Evolutionary conservation across 1,140 invertebrate species (phyloP).

Genomic region (Propsilocerus akamusi): DNA sequence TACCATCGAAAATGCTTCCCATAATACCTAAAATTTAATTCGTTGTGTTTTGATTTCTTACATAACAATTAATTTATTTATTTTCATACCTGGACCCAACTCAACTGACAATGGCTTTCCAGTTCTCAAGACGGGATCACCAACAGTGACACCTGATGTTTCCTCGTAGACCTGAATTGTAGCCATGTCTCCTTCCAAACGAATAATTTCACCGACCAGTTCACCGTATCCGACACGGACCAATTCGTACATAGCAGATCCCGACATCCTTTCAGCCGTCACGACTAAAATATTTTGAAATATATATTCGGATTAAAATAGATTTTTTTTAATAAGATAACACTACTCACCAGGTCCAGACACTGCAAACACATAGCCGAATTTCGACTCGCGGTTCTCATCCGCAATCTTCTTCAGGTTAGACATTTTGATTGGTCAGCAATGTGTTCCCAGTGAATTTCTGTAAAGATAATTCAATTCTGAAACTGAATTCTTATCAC

Average conservation of each 20-base stretch:
- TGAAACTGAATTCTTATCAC: too few species aligned
- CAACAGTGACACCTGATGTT: constrained; percentile 97
- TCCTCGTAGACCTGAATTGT: constrained; percentile 99
- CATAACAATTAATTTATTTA: background rate
- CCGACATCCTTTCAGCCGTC: constrained; percentile 96
- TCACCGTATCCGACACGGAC: constrained; percentile 96
- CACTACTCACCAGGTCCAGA: constrained; percentile 78
- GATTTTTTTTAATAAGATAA: background rate
- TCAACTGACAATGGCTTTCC: constrained; percentile 90
- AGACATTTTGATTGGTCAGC: constrained; percentile 20
- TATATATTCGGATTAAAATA: constrained; percentile 8
- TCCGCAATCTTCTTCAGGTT: constrained; percentile 55
- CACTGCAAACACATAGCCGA: constrained; percentile 91
- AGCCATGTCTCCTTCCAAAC: constrained; percentile 97
- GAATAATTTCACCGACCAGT: constrained; percentile 98
- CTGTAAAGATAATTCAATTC: too few species aligned
- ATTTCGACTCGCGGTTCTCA: constrained; percentile 72
- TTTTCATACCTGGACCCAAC: constrained; percentile 48
- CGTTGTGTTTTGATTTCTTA: background rate
- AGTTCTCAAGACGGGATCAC: constrained; percentile 94
- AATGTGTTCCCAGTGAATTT: background rate
- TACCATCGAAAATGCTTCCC: constrained; percentile 98
- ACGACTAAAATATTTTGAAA: constrained; percentile 59
- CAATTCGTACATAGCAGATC: constrained; percentile 99
- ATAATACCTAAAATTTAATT: constrained; percentile 41